These are phyloP conservation scores for Porites divaricata DNA, from an alignment of 92 coral and sea anemone species.

Conservation along the genomic window DNA sequence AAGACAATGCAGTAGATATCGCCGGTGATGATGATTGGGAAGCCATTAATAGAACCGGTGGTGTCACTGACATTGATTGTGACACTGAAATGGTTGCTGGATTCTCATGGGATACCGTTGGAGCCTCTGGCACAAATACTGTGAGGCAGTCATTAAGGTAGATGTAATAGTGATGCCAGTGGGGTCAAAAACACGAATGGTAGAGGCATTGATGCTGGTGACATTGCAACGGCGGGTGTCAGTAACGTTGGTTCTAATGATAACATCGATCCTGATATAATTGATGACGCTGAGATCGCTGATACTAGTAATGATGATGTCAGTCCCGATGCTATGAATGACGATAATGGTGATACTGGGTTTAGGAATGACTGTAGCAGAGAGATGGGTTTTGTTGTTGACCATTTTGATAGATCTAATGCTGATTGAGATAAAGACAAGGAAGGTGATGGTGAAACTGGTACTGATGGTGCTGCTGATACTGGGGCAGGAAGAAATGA, in stretches of 20 bases:
- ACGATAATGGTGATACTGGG: neutral
- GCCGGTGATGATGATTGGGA: neutral
- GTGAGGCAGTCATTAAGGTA: too few species aligned
- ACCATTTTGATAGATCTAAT: neutral
- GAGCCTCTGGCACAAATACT: too few species aligned
- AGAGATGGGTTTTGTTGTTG: neutral
- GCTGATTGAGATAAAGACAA: neutral
- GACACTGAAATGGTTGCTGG: too few species aligned
- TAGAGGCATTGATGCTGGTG: neutral
- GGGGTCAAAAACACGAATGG: too few species aligned
- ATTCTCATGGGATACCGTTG: too few species aligned
- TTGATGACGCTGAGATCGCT: neutral
- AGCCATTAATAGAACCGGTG: neutral
- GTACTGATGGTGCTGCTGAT: neutral
- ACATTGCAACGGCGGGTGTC: neutral
- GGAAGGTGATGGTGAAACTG: neutral
- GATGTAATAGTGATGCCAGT: too few species aligned
- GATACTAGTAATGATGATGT: neutral
- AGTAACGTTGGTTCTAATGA: neutral
- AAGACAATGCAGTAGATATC: too few species aligned
- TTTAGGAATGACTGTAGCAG: too few species aligned
- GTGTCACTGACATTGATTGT: neutral
- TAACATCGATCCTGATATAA: neutral
- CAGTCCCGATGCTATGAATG: too few species aligned
- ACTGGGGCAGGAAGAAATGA: neutral